Conservation (phyloP, 2,113 vertebrate species). For the Illadopsis cleaveri region DNA sequence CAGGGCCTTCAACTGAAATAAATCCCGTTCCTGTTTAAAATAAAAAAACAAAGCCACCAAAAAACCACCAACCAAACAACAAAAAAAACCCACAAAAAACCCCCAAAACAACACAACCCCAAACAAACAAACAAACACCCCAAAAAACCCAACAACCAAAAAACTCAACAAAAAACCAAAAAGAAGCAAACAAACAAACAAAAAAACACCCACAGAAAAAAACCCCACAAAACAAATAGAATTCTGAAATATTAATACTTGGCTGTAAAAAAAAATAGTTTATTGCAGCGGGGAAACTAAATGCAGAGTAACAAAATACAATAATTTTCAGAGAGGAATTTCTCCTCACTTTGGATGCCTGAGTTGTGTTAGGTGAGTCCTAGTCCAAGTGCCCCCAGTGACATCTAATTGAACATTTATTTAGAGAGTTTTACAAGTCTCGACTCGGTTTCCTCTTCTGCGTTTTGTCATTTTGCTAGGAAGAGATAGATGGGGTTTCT, state of each 20-base stretch:
- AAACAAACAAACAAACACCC: no score
- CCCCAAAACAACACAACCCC: no score
- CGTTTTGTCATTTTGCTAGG: not conserved
- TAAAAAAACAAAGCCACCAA: no score
- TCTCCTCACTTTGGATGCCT: not conserved
- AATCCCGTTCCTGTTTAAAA: not conserved
- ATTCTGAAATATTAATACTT: not conserved
- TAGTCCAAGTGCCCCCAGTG: not conserved
- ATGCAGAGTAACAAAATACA: not conserved
- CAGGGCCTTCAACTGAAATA: not conserved
- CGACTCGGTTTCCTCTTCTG: not conserved
- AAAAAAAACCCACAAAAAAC: not conserved
- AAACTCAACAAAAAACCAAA: no score
- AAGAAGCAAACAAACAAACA: not conserved
- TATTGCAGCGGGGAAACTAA: not conserved
- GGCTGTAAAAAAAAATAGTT: not conserved
- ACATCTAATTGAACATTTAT: not conserved
- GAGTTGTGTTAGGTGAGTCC: not conserved
- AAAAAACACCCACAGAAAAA: no score
- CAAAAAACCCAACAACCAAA: no score
- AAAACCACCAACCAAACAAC: no score
- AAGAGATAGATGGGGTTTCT: not conserved
- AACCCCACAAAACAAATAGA: not conserved
- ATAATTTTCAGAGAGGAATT: not conserved
- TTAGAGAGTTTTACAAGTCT: not conserved